phyloP scores from a whole-genome alignment of 2,797 vertebrate genomes.

The Lacerta agilis region DNA sequence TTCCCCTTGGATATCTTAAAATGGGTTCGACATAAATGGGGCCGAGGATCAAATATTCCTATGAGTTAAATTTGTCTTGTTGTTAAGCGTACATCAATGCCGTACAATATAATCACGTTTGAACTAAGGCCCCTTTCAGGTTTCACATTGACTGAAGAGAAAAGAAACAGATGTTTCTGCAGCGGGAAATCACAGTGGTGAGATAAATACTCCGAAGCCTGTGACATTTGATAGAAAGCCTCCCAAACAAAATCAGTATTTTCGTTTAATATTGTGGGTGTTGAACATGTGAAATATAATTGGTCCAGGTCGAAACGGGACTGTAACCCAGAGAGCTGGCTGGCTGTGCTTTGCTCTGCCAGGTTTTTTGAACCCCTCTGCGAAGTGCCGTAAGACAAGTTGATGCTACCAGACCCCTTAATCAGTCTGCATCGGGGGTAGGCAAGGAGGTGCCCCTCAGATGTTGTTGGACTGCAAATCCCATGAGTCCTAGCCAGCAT shows the following conservation, averaged over 20 bases:
- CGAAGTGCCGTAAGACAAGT: slow-evolving; percentile 71
- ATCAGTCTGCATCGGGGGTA: slow-evolving; percentile 53
- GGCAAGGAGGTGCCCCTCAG: too few species aligned
- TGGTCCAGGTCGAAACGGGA: slow-evolving; percentile 71
- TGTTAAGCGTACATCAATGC: slow-evolving; percentile 76
- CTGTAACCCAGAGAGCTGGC: slow-evolving; percentile 63
- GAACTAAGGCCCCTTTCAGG: slow-evolving; percentile 76
- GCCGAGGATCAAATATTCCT: slow-evolving; percentile 78
- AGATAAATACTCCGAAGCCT: slow-evolving; percentile 75
- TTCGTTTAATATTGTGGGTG: slow-evolving; percentile 78
- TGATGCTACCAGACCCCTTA: slow-evolving; percentile 67
- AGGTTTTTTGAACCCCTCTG: slow-evolving; percentile 59
- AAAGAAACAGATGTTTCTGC: slow-evolving; percentile 82
- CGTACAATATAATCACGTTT: slow-evolving; percentile 81
- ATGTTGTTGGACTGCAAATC: too few species aligned
- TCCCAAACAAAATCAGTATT: slow-evolving; percentile 78
- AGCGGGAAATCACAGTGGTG: slow-evolving; percentile 68
- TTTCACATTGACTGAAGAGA: slow-evolving; percentile 79
- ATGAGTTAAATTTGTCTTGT: slow-evolving; percentile 79
- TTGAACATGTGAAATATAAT: slow-evolving; percentile 77
- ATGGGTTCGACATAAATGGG: slow-evolving; percentile 77
- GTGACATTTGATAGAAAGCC: slow-evolving; percentile 69
- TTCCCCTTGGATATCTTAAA: slow-evolving; percentile 76
- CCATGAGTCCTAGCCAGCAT: too few species aligned
- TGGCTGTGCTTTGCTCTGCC: slow-evolving; percentile 62